Evolutionary conservation across 1,140 invertebrate genomes (phyloP), one percentile per base, ranked within the genome.

Genomic region (Orius laevigatus): DNA sequence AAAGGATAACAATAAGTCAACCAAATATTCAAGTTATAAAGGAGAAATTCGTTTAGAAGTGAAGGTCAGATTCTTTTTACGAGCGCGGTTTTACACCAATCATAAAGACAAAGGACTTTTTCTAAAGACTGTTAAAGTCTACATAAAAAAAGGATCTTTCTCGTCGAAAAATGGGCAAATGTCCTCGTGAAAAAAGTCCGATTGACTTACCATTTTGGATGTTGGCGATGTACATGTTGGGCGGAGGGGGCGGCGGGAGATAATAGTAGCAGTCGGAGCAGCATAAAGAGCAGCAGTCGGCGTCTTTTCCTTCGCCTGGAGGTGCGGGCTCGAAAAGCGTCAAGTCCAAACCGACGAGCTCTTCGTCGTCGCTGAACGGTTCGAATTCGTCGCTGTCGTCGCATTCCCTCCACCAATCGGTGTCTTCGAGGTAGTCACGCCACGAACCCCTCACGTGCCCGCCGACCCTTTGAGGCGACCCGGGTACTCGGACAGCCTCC

Each of bases 281-380:
- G 53, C 45, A 62, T 50, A 42, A 51, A 49, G n/a, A 53, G 60
- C 62, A 60, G 62, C 61, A 63, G 58, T 64, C 64, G 59, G 58
- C 53, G 18, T 18, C 39, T 34, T 33, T 32, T 53, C 59, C 57
- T 53, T 69, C 69, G 47, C 59, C 60, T 4, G 48, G 70, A 50
- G 11, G 5, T n/a, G 11, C 34, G 12, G 75, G 76, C 59, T 79
- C 76, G 63, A 79, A 79, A 39, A 79, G 63, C 20, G 75, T 67
- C 55, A 78, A 66, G 64, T 79, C 75, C 57, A 78, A 65, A 54
- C 75, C 75, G 52, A 76, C 74, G 71, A 79, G 74, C 47, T 63
- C 58, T 54, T 61, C 63, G 53, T 69, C 70, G 50, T 71, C 69
- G 9, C 67, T 70, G 53, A 72, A 72, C 6, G 69, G 70, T 53